phyloP scores from a whole-genome alignment of 2,888 invertebrate species.

The Himalopsyche tibetana region DNA sequence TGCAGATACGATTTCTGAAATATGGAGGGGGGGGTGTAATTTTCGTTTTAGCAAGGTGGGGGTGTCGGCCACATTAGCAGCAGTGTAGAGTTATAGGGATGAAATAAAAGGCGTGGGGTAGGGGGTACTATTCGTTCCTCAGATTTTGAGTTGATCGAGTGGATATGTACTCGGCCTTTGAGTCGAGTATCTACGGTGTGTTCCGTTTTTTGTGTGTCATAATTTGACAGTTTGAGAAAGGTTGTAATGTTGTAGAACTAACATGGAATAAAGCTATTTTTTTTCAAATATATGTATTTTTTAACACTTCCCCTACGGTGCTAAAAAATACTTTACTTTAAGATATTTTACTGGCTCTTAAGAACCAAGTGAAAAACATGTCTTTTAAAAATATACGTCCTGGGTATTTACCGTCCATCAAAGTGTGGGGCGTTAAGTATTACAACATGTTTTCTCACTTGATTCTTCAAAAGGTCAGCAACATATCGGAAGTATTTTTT shows the following conservation, averaged over 20 bases:
- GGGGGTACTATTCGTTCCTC: conserved; percentile 62
- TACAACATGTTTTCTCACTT: too few relatives aligned
- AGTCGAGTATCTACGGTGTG: not conserved
- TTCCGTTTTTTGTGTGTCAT: not conserved
- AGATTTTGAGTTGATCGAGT: conserved; percentile 66
- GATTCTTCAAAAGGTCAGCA: too few relatives aligned
- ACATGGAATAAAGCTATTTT: too few relatives aligned
- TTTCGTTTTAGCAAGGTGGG: not conserved
- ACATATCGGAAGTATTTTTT: too few relatives aligned
- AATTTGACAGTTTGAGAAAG: not conserved
- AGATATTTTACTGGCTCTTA: too few relatives aligned
- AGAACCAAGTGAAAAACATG: too few relatives aligned
- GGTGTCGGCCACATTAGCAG: not conserved
- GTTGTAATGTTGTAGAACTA: not conserved
- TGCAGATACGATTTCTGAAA: conserved; percentile 10
- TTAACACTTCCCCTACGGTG: too few relatives aligned
- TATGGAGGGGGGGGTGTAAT: not conserved
- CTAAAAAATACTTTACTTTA: too few relatives aligned
- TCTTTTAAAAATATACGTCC: too few relatives aligned
- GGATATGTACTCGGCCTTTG: conserved; percentile 32
- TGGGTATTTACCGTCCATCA: too few relatives aligned
- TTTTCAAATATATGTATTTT: too few relatives aligned
- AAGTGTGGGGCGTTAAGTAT: too few relatives aligned
- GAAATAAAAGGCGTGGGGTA: conserved; percentile 32
- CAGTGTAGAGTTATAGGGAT: not conserved